phyloP scores from a whole-genome alignment of 2,888 invertebrate species.

The Timandra comae region DNA sequence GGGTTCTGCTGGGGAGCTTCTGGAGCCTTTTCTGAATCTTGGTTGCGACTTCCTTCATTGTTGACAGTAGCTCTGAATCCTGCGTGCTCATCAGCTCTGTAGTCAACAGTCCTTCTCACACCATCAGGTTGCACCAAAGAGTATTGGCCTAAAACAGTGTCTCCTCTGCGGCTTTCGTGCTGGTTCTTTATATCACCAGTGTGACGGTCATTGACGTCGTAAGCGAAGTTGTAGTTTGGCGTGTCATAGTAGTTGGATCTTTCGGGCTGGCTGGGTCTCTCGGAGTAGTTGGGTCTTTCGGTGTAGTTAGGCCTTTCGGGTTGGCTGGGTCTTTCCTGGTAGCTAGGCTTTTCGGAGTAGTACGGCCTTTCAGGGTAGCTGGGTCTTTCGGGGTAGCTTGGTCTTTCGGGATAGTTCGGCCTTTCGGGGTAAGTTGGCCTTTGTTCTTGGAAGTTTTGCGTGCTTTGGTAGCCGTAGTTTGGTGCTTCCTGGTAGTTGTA shows the following conservation, averaged over 20 bases:
- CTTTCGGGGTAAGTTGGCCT: too few species aligned
- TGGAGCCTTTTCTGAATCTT: not conserved
- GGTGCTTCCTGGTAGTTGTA: too few species aligned
- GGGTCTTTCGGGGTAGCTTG: too few species aligned
- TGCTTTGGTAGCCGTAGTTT: too few species aligned
- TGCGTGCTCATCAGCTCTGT: conserved; percentile 69
- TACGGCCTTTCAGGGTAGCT: too few species aligned
- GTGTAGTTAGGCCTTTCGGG: too few species aligned
- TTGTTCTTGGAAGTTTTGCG: too few species aligned
- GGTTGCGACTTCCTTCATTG: conserved; percentile 25
- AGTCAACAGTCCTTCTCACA: conserved; percentile 70
- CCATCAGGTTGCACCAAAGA: conserved; percentile 75
- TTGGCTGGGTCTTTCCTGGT: conserved; percentile 25
- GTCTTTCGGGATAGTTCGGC: too few species aligned
- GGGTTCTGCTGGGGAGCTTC: conserved; percentile 3
- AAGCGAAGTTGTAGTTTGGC: conserved; percentile 73
- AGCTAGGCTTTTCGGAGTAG: conserved; percentile 34
- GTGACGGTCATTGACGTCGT: conserved; percentile 70
- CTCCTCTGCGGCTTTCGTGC: conserved; percentile 68
- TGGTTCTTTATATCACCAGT: conserved; percentile 76
- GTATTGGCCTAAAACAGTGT: conserved; percentile 72
- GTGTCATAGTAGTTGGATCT: conserved; percentile 32
- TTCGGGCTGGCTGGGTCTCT: too few species aligned
- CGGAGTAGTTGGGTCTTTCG: too few species aligned
- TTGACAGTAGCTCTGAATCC: conserved; percentile 75